phyloP scores from a whole-genome alignment of 2,113 vertebrate genomes.

The Odobenus rosmarus region DNA sequence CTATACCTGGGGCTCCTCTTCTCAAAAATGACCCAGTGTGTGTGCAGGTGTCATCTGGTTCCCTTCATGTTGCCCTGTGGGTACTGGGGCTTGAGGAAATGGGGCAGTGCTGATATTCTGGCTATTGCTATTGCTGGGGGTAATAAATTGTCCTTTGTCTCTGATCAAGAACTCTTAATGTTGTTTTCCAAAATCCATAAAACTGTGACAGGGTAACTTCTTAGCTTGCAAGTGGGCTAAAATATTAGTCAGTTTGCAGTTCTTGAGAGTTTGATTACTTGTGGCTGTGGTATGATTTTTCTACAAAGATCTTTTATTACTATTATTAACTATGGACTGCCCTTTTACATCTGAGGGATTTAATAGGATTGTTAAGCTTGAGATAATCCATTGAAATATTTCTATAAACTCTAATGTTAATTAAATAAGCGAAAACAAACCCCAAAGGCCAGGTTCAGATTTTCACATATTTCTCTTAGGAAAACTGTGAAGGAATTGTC shows the following conservation, averaged over 20 bases:
- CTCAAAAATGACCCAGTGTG: neutral
- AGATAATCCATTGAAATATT: conserved; percentile 81
- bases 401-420: conserved; percentile 71
- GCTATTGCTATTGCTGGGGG: neutral
- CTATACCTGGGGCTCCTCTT: neutral
- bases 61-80: neutral
- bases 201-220: neutral
- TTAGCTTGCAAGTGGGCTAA: neutral
- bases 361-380: conserved; percentile 70
- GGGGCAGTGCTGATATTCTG: neutral
- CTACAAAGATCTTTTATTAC: conserved; percentile 58
- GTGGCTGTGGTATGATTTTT: conserved; percentile 25
- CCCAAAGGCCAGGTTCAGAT: conserved; percentile 28
- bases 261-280: conserved; percentile 52
- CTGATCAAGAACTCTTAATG: neutral
- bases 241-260: neutral
- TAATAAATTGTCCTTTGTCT: neutral
- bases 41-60: neutral
- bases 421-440: conserved; percentile 26
- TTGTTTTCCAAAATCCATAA: conserved; percentile 2
- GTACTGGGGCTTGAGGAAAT: too few species aligned
- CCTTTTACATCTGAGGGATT: conserved; percentile 59
- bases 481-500: conserved; percentile 53
- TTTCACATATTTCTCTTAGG: conserved; percentile 72
- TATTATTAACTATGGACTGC: conserved; percentile 66